A percentile compares a stretch with the other conserved stretches of the same genome.
These are phyloP conservation scores for Heterocephalus glaber DNA, from an alignment of 2,113 vertebrate genomes.

Conservation along the genomic window DNA sequence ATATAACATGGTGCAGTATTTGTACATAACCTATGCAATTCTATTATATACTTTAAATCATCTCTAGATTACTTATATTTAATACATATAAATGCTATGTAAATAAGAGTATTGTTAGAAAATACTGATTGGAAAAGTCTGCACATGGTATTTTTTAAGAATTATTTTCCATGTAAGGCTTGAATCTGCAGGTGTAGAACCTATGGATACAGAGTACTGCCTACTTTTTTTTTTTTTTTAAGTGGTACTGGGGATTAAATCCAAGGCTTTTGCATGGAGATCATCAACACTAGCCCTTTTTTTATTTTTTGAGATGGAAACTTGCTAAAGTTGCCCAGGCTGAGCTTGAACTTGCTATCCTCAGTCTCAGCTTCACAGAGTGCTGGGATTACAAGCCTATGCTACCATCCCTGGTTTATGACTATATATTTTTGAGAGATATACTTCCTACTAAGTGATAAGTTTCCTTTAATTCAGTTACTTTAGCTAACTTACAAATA, in stretches of 20 bases:
- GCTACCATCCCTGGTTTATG: not conserved
- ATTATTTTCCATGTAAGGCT: not conserved
- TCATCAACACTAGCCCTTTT: not conserved
- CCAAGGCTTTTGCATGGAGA: not conserved
- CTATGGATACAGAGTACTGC: not conserved
- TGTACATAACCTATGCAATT: not conserved
- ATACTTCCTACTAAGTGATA: not conserved
- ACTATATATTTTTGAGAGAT: not conserved
- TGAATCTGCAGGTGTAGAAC: not conserved
- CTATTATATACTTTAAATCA: not conserved
- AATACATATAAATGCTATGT: not conserved
- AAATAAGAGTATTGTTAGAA: not conserved
- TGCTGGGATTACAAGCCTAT: not conserved
- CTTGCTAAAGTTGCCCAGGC: not conserved
- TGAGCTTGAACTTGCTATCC: not conserved
- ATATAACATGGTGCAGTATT: not conserved
- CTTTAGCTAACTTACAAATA: not conserved
- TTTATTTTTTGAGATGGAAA: not conserved
- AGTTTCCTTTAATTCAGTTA: not conserved
- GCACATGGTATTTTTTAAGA: not conserved
- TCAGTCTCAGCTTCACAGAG: not conserved
- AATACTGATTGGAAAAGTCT: not conserved
- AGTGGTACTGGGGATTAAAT: not conserved
- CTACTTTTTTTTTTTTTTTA: not conserved
- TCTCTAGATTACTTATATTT: not conserved